Evolutionary conservation across 2,113 vertebrate genomes (phyloP), one percentile per base, ranked within the genome.

Genomic region (Agapornis roseicollis): DNA sequence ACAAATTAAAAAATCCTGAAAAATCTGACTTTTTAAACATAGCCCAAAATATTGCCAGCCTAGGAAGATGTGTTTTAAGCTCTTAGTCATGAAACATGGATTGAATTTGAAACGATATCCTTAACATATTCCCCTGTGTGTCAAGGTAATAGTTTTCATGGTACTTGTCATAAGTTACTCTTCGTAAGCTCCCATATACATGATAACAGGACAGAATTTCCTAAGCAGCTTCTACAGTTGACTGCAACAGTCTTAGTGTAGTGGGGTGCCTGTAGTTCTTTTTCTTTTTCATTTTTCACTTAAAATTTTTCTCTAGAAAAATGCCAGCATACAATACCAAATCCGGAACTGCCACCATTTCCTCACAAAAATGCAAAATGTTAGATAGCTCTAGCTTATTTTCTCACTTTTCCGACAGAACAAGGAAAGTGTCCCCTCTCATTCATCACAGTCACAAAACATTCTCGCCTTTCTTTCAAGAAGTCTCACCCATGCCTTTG

Each of bases 81-180:
- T 89, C 56, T 55, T 52, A 90, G 44, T 73, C 23, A 71, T 71
- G 58, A 83, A 91, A 73, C 46, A 42, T 2, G 17, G 9, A 72
- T 14, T 85, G 61, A 85, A 89, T 42, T 14, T 83, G 55, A 90
- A 93, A 71, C 39, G 78, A 42, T 33, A 80, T 18, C 5, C 41
- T 71, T 71, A 90, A 88, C 58, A 55, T 47, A 92, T 15, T 94
- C 50, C 69, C 55, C 39, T 35, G 37, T 28, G 56, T 39, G 82
- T 66, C 55, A 65, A 87, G 55, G 63, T 63, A 96, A 94, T 53
- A 70, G 52, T 80, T 95, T 90, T 86, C 47, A 52, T 24, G 27
- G n/a, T 72, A 84, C 39, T 85, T 85, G 68, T 0, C 2, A 1
- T 53, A 86, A 63, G 15, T n/a, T 78, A 79, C 31, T 64, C 56